Evolutionary conservation across 2,797 vertebrate genomes (phyloP).

Genomic region (Acanthiza pusilla): DNA sequence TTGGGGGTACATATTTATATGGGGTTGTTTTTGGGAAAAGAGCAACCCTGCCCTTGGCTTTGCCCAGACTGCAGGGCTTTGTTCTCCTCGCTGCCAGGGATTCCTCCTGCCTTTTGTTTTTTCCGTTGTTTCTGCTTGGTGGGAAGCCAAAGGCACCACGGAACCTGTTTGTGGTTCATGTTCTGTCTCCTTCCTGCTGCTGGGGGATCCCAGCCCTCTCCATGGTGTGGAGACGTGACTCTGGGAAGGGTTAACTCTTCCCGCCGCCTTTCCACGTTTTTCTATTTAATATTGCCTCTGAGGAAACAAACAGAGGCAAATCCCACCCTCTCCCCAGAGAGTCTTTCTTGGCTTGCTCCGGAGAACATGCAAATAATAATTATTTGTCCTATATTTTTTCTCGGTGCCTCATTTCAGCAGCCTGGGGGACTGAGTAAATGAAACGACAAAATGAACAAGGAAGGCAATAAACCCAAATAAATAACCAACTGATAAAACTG

Average conservation of each 20-base stretch:
- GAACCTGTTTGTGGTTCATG: neutral
- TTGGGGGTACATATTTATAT: fast-evolving
- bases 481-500: neutral
- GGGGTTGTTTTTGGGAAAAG: neutral
- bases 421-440: neutral
- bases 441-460: neutral
- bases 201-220: neutral
- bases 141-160: neutral
- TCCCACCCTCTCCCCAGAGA: conserved; percentile 42
- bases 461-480: conserved; percentile 26
- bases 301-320: conserved; percentile 55
- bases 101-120: neutral
- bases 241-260: conserved; percentile 40
- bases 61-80: neutral
- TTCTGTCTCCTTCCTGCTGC: neutral
- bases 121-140: neutral
- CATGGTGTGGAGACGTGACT: fast-evolving
- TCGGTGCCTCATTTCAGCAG: neutral
- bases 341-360: conserved; percentile 9
- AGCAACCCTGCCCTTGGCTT: neutral
- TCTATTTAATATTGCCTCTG: neutral
- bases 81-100: neutral
- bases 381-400: conserved; percentile 5
- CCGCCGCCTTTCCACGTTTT: neutral
- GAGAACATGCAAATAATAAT: conserved; percentile 35